Evolutionary conservation across 2,888 invertebrate species (phyloP), one percentile per base, ranked within the genome.

Genomic region (Drosophila parthenogenetica): DNA sequence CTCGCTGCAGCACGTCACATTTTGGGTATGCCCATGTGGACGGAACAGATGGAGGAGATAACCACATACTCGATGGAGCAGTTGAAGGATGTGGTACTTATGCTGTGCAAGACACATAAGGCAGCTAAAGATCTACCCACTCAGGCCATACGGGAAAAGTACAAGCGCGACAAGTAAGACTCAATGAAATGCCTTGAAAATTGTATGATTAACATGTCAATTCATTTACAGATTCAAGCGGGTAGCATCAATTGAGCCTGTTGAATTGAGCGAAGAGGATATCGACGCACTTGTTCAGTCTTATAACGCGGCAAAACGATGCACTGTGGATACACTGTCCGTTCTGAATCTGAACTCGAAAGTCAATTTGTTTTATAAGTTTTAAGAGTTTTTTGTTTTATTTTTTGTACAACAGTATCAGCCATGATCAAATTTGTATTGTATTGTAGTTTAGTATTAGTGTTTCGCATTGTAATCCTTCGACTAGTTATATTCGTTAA

Each of bases 131-230:
- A 92, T 42, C 93, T 95, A 79, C 94, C 94, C 40, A 97, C 98
- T 90, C 96, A 96, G 91, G 97, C 98, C 50, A 96, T 98, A 75
- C 94, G 95, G 77, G 98, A 98, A 90, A 98, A 98, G 93, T 98
- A 97, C 93, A 96, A 95, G 92, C 93, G 93, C 79, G 94, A 93
- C 91, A 96, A 96, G 94, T 96, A 87, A 93, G 22, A 94, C 92
- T 14, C 22, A 5, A 5, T 0, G 5, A 3, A 5, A 5, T 17
- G 5, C 13, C 10, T 17, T n/a, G n/a, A 8, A 17, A 39, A n/a
- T 39, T n/a, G 4, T 39, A 14, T 14, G n/a, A 39, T 14, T 39
- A 1, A 4, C 3, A 5, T 5, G 22, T 0, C 14, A 13, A 3
- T 46, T 35, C 2, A 5, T 19, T 37, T n/a, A 42, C 46, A 92